A percentile compares a stretch with the other conserved stretches of the same genome.
Evolutionary conservation across 2,113 vertebrate species (phyloP).

Genomic region (Nycticebus coucang): DNA sequence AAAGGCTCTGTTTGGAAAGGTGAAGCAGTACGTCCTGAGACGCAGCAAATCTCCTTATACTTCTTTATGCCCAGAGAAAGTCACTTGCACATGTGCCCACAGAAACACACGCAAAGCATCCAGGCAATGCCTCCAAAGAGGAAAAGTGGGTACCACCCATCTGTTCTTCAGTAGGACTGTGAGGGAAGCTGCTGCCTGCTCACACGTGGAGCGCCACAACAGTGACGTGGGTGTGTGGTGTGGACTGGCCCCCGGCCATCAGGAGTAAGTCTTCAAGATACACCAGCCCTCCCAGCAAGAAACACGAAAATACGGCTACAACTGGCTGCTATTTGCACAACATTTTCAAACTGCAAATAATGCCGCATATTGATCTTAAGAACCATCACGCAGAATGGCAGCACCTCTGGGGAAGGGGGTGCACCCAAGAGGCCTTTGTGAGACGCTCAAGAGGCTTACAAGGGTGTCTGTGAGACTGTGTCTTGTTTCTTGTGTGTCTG

Average conservation of each 20-base stretch:
- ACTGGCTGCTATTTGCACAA: no score
- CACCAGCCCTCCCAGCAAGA: not conserved
- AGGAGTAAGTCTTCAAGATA: not conserved
- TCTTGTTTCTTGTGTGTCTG: not conserved
- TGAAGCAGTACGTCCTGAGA: not conserved
- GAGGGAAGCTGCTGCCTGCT: not conserved
- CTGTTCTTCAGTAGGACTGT: accelerated
- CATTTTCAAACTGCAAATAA: not conserved
- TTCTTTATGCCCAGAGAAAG: not conserved
- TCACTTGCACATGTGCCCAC: not conserved
- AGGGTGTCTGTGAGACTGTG: accelerated
- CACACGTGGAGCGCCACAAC: not conserved
- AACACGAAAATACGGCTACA: no score
- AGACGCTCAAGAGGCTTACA: not conserved
- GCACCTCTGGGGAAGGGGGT: no score
- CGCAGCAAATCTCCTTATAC: not conserved
- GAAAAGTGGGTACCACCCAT: accelerated
- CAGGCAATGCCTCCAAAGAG: accelerated
- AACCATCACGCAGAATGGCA: not conserved
- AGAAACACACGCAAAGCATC: not conserved
- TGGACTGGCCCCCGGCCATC: no score
- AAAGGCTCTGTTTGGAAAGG: not conserved
- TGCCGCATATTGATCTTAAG: not conserved
- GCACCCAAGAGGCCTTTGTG: no score
- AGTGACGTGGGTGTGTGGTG: no score